phyloP scores from a whole-genome alignment of 2,888 invertebrate species.

The Malthinus seriepunctatus region DNA sequence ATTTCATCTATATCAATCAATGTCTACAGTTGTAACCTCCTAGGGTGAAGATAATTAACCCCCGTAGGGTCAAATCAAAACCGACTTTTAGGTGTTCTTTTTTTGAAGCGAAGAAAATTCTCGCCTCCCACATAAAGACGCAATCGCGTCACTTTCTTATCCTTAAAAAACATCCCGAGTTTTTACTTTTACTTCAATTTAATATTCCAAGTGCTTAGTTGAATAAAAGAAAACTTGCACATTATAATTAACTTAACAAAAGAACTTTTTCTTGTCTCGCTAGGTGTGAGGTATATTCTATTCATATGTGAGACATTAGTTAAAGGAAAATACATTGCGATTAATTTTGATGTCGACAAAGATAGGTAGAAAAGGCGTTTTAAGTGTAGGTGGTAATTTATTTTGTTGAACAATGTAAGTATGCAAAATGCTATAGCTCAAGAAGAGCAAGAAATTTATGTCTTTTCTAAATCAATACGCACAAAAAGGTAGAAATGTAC shows the following conservation, averaged over 20 bases:
- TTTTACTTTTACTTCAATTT: constrained; percentile 4
- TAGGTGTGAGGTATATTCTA: constrained; percentile 3
- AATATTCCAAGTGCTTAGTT: background rate
- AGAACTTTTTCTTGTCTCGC: constrained; percentile 3
- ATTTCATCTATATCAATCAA: constrained; percentile 30
- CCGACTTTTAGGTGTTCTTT: constrained; percentile 24
- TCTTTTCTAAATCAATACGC: constrained; percentile 7
- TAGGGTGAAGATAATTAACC: constrained; percentile 44
- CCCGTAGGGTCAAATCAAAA: constrained; percentile 42
- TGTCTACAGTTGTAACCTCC: constrained; percentile 35
- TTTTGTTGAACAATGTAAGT: constrained; percentile 17
- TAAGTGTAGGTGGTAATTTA: constrained; percentile 20
- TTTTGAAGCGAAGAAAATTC: constrained; percentile 19
- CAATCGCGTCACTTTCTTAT: constrained; percentile 17
- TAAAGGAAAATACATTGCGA: constrained; percentile 10
- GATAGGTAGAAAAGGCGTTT: constrained; percentile 7
- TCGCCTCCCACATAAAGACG: constrained; percentile 17
- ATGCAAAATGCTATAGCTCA: constrained; percentile 15
- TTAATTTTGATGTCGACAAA: constrained; percentile 12
- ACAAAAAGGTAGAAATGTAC: background rate
- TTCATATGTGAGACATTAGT: constrained; percentile 1
- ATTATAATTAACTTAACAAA: constrained; percentile 14
- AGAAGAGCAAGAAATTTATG: constrained; percentile 24
- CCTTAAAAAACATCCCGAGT: constrained; percentile 13
- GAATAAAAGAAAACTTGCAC: constrained; percentile 9